These are phyloP conservation scores for Mongoloraphidia duomilia DNA, from an alignment of 2,888 invertebrate genomes.

Conservation along the genomic window DNA sequence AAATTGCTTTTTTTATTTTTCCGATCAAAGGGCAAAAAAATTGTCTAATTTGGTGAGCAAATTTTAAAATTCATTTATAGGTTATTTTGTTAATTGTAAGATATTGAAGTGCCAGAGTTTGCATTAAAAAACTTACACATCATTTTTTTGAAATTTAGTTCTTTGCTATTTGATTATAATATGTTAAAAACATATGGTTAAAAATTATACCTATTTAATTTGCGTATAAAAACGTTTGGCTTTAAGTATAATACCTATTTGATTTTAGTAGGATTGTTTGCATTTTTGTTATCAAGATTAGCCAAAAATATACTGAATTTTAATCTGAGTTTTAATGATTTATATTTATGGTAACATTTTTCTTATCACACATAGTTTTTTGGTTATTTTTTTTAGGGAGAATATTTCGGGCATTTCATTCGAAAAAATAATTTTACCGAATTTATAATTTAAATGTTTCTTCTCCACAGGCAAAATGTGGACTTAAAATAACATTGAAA, in stretches of 20 bases:
- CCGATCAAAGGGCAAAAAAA: conserved; percentile 21
- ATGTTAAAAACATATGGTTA: no score
- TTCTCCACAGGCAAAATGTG: conserved; percentile 29
- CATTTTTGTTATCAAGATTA: no score
- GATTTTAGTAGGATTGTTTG: neutral
- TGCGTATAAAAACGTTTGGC: neutral
- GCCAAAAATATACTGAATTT: conserved; percentile 9
- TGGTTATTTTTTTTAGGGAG: no score
- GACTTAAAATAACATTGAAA: conserved; percentile 32
- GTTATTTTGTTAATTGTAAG: no score
- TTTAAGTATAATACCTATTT: no score
- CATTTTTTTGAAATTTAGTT: neutral
- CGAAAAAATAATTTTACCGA: no score
- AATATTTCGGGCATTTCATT: no score
- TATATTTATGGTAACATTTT: no score
- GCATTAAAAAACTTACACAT: no score
- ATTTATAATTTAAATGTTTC: neutral
- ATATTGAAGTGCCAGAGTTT: no score
- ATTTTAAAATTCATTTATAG: neutral
- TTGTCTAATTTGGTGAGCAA: conserved; percentile 20
- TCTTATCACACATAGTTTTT: no score
- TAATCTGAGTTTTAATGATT: conserved; percentile 9
- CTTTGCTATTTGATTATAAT: conserved; percentile 2
- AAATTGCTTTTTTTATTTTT: conserved; percentile 33
- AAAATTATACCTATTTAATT: neutral